Percentiles rank a stretch among this genome's conserved stretches.
These are phyloP conservation scores for Ashinkailepas kermadecensis DNA, from an alignment of 2,888 invertebrate species.

Conservation along the genomic window DNA sequence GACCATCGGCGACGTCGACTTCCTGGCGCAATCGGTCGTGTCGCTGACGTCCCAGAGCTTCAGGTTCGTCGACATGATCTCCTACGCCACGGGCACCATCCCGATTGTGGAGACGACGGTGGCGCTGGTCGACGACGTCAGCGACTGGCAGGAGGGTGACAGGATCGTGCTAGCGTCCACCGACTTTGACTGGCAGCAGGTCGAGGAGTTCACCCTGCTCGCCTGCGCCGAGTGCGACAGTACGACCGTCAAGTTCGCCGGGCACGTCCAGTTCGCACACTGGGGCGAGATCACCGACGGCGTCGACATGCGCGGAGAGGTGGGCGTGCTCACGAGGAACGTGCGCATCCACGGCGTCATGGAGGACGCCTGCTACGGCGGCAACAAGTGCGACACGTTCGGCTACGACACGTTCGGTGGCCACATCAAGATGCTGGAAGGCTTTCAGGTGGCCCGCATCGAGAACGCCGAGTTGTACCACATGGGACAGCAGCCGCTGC, in stretches of 20 bases:
- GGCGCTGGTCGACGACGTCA: not conserved
- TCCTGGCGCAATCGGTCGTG: not conserved
- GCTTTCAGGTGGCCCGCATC: not conserved
- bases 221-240: not conserved
- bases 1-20: not conserved
- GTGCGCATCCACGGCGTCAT: not conserved
- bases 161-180: not conserved
- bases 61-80: not conserved
- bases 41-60: not conserved
- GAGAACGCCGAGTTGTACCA: slow-evolving; percentile 4
- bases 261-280: not conserved
- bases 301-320: not conserved
- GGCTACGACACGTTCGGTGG: slow-evolving; percentile 6
- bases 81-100: not conserved
- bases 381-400: not conserved
- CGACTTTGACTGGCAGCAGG: not conserved
- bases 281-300: slow-evolving; percentile 2
- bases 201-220: not conserved
- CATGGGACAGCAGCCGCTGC: not conserved
- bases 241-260: not conserved
- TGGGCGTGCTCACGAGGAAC: not conserved
- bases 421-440: not conserved
- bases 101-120: not conserved
- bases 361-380: not conserved
- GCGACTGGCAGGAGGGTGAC: not conserved